phyloP scores from a whole-genome alignment of 1,140 invertebrate species.

The Drosophila malerkotliana region DNA sequence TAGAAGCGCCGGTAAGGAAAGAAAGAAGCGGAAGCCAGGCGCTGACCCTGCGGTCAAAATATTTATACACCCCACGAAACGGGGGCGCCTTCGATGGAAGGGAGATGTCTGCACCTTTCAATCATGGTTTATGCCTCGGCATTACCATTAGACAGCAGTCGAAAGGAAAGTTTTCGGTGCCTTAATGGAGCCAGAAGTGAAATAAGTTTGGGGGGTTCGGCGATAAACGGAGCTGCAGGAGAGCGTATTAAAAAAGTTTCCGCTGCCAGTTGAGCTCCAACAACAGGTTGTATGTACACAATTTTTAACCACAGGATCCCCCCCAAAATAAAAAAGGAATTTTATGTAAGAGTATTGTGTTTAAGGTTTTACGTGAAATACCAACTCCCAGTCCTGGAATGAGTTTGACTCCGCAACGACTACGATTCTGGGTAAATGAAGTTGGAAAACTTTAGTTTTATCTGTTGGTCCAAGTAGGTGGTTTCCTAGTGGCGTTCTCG shows the following conservation, averaged over 20 bases:
- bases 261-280: conserved; percentile 18
- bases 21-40: conserved; percentile 10
- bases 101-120: conserved; percentile 50
- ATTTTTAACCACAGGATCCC: conserved; percentile 23
- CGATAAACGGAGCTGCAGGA: conserved; percentile 4
- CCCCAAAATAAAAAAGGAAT: conserved; percentile 1
- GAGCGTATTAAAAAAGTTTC: conserved; percentile 70
- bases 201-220: conserved; percentile 32
- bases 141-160: conserved; percentile 28
- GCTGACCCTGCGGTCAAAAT: conserved; percentile 56
- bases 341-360: conserved; percentile 21
- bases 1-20: neutral
- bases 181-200: conserved; percentile 51
- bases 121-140: conserved; percentile 54
- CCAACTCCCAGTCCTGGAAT: conserved; percentile 24
- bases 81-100: neutral
- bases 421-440: conserved; percentile 56
- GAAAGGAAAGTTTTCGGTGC: conserved; percentile 59
- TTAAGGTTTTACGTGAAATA: conserved; percentile 34
- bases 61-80: conserved; percentile 34
- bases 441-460: conserved; percentile 60
- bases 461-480: conserved; percentile 45
- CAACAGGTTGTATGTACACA: conserved; percentile 54
- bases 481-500: conserved; percentile 28
- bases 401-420: conserved; percentile 16